These are phyloP conservation scores for Oceanites oceanicus DNA, from an alignment of 2,113 vertebrate genomes.

Conservation along the genomic window DNA sequence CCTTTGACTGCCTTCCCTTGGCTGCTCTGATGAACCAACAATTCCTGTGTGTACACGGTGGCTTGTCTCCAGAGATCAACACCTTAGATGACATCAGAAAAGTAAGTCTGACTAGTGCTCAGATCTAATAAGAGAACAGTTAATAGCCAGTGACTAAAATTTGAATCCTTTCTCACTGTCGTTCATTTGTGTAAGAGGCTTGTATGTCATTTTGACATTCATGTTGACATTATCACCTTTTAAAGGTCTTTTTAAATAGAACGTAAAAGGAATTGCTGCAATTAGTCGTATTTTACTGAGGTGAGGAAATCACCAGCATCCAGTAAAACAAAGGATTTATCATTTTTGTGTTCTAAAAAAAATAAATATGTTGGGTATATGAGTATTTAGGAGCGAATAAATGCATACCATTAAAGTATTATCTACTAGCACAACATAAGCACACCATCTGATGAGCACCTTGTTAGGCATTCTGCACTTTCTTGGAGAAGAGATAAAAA, in stretches of 20 bases:
- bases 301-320: background rate
- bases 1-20: constrained; percentile 98
- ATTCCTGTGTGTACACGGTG: constrained; percentile 96
- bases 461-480: background rate
- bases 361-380: background rate
- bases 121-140: background rate
- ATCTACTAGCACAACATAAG: background rate
- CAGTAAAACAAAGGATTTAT: background rate
- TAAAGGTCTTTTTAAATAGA: background rate
- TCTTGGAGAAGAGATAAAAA: background rate
- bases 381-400: background rate
- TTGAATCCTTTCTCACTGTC: background rate
- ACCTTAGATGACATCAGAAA: constrained; percentile 99
- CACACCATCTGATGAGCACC: no score
- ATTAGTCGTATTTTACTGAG: background rate
- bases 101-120: constrained; percentile 81
- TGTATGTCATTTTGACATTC: background rate
- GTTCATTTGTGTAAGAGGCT: background rate
- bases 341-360: background rate
- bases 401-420: background rate
- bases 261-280: background rate
- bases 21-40: constrained; percentile 99
- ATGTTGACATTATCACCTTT: background rate
- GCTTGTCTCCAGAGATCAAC: constrained; percentile 97
- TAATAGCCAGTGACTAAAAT: background rate